Base-by-base conservation (phyloP, 1,140 invertebrate species). In the Chionoecetes opilio region DNA sequence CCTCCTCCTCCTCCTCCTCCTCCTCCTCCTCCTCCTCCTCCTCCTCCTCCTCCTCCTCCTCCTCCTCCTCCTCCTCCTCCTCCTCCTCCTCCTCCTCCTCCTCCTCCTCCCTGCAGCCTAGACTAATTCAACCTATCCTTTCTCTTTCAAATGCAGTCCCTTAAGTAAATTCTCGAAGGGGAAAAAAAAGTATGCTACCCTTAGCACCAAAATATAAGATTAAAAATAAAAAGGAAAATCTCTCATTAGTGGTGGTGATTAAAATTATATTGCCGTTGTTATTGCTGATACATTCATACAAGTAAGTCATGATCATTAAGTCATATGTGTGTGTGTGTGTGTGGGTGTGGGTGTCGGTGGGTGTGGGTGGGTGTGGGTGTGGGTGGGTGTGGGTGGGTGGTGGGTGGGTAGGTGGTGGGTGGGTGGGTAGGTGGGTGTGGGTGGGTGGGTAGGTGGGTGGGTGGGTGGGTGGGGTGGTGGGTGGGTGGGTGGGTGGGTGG, bases 1-100 rank as follows among this genome's bases (percentile, higher is more conserved):
- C 21, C 63, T 26, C 63, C 63, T 75, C 63, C 63, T 75, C 63
- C n/a, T 75, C 63, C 21, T 75, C 63, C 63, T 75, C 63, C 63
- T 75, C 63, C 63, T 75, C 63, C 63, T 75, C 63, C 63, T 75
- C 63, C 63, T 75, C 63, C 63, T 75, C 63, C 63, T 75, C 46
- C 46, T 53, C 46, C 46, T 53, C 46, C 46, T 53, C 46, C 46
- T 53, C 63, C 63, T 75, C 63, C 63, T 75, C 63, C n/a, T 75
- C 63, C 63, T 75, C 63, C 63, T 75, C 63, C 63, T 75, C 63
- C 63, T 75, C 63, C 63, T 75, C 63, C 63, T 75, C 63, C 63
- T 75, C 63, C 63, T 75, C 63, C 63, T 75, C 2, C 46, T 17
- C 11, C 46, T 9, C 11, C 26, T n/a, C 63, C n/a, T 26, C 6